These are phyloP conservation scores for Spilosoma lubricipeda DNA, from an alignment of 2,888 invertebrate genomes.

Conservation along the genomic window DNA sequence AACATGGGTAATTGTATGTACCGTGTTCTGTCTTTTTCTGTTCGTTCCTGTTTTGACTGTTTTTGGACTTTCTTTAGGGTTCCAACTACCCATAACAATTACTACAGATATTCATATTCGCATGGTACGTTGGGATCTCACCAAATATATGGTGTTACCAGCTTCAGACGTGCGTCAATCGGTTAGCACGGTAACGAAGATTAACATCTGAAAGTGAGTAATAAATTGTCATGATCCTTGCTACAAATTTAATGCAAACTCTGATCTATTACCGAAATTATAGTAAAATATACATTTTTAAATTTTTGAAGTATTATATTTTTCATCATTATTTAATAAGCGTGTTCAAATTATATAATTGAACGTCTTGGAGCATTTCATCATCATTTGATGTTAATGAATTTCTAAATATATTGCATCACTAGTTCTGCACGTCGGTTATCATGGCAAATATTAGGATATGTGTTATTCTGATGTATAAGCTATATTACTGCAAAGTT, in stretches of 20 bases:
- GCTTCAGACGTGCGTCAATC: conserved; percentile 47
- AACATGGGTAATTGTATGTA: too few species aligned
- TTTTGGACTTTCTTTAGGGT: too few species aligned
- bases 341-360: too few species aligned
- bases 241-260: conserved; percentile 34
- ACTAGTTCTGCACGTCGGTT: too few species aligned
- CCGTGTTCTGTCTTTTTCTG: too few species aligned
- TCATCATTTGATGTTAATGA: not conserved
- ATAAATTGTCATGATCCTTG: conserved; percentile 44
- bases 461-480: too few species aligned
- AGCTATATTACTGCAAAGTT: too few species aligned
- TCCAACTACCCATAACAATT: too few species aligned
- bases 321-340: conserved; percentile 5
- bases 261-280: conserved; percentile 53
- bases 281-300: conserved; percentile 1
- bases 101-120: too few species aligned
- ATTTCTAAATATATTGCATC: not conserved
- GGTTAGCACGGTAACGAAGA: conserved; percentile 43
- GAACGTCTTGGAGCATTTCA: not conserved
- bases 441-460: too few species aligned
- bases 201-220: conserved; percentile 42
- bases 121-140: not conserved
- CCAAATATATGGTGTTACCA: conserved; percentile 26
- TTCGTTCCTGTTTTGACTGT: too few species aligned
- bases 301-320: not conserved